A percentile compares a stretch with the other conserved stretches of the same genome.
Evolutionary conservation across 2,113 vertebrate species (phyloP).

Genomic region (cat (Felis catus)): F.catus_Fca126_mat1.0 CM031412.1:34689501-34690000

Average conservation of each 20-base stretch:
- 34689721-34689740: not conserved
- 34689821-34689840: conserved; percentile 37
- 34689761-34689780: conserved; percentile 48
- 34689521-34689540: not conserved
- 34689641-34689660: not conserved
- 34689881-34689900: conserved; percentile 80
- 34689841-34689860: conserved; percentile 71
- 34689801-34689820: conserved; percentile 26
- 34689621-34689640: conserved; percentile 22
- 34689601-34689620: conserved; percentile 11
- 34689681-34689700: conserved; percentile 24
- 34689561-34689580: not conserved
- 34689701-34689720: not conserved
- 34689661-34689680: conserved; percentile 23
- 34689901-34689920: conserved; percentile 82
- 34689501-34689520: not conserved
- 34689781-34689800: conserved; percentile 52
- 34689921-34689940: conserved; percentile 76
- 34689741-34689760: not conserved
- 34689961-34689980: conserved; percentile 74
- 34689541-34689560: not conserved
- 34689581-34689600: not conserved
- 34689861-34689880: conserved; percentile 64
- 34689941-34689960: conserved; percentile 75
- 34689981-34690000: conserved; percentile 67